Evolutionary conservation across 1,140 invertebrate genomes (phyloP).

Genomic region (Drosophila lacteicornis): DNA sequence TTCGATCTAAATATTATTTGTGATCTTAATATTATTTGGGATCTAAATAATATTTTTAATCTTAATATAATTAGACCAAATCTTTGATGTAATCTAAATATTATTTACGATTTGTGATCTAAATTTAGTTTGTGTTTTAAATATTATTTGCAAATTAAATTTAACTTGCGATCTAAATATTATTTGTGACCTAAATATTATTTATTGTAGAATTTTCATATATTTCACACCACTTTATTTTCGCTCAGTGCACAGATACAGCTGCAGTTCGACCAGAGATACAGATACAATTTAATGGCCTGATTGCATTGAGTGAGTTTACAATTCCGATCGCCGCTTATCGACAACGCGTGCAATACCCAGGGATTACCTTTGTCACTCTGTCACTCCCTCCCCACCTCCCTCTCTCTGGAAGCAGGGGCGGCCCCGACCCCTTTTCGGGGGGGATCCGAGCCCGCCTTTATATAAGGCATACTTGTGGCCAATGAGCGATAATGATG

Average conservation of each 20-base stretch:
- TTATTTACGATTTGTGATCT: too few relatives aligned
- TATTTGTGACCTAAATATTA: too few relatives aligned
- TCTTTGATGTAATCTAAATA: too few relatives aligned
- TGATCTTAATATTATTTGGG: too few relatives aligned
- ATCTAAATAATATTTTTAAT: too few relatives aligned
- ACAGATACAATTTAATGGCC: constrained; percentile 63
- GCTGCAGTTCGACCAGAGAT: constrained; percentile 2
- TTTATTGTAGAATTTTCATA: too few relatives aligned
- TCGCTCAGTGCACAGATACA: constrained; percentile 16
- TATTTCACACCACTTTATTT: not conserved
- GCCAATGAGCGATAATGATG: constrained; percentile 32
- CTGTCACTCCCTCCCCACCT: constrained; percentile 4
- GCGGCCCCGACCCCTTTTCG: not conserved
- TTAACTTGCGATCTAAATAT: too few relatives aligned
- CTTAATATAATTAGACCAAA: too few relatives aligned
- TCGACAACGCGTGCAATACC: constrained; percentile 47
- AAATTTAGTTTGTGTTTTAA: too few relatives aligned
- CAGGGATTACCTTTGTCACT: constrained; percentile 49
- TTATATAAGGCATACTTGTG: constrained; percentile 29
- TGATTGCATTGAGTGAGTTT: constrained; percentile 66
- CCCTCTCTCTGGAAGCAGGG: not conserved
- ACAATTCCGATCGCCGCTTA: constrained; percentile 53
- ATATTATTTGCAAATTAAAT: too few relatives aligned
- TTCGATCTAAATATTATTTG: too few relatives aligned
- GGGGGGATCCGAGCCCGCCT: not conserved